Evolutionary conservation across 2,797 vertebrate species (phyloP).

Genomic region (Siniperca undulata): DNA sequence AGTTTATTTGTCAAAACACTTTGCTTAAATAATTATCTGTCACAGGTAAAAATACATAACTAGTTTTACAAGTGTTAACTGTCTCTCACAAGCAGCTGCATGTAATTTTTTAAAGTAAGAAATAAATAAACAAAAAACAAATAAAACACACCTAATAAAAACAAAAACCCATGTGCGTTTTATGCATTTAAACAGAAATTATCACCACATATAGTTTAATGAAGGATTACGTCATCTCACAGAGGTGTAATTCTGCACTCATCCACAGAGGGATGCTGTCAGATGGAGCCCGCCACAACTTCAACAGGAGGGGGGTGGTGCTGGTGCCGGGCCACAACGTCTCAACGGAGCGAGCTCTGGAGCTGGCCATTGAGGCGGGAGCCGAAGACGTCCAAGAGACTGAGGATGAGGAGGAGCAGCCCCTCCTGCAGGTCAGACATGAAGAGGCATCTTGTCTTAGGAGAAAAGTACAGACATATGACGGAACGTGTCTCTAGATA

Average conservation of each 20-base stretch:
- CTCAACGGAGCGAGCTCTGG: slow-evolving; percentile 86
- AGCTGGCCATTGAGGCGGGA: slow-evolving; percentile 91
- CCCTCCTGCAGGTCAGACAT: slow-evolving; percentile 84
- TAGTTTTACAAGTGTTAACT: background rate
- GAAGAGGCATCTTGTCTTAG: background rate
- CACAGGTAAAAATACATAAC: background rate
- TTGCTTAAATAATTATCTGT: background rate
- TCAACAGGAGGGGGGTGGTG: slow-evolving; percentile 89
- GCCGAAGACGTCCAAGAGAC: slow-evolving; percentile 90
- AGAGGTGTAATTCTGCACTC: slow-evolving; percentile 20
- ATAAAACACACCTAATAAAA: background rate
- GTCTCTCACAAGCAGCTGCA: background rate
- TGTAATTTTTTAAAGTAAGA: background rate
- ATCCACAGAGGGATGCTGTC: slow-evolving; percentile 84
- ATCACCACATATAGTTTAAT: background rate
- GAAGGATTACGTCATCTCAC: background rate
- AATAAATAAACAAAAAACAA: background rate
- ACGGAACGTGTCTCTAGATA: background rate
- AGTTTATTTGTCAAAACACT: background rate
- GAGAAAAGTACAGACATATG: background rate
- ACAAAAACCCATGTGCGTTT: background rate
- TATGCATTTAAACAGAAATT: background rate
- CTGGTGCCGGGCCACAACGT: slow-evolving; percentile 78
- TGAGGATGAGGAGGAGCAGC: slow-evolving; percentile 89
- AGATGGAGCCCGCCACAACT: slow-evolving; percentile 86